These are phyloP conservation scores for Listronotus bonariensis DNA, from an alignment of 1,140 invertebrate species.

Conservation along the genomic window DNA sequence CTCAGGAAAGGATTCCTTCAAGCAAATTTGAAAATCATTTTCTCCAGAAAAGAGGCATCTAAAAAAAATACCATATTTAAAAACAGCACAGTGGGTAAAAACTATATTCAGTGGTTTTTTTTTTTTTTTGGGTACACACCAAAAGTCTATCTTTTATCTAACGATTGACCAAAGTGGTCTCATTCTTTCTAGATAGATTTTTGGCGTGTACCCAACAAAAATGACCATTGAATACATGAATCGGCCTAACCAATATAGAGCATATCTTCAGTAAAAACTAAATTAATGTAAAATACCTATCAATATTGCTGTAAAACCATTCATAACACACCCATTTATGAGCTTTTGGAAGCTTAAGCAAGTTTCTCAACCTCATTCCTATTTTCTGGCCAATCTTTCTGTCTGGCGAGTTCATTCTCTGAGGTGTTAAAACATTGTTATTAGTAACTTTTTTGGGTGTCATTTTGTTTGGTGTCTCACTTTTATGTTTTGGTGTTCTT, in stretches of 20 bases:
- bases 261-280: not conserved
- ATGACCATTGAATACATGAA: too few species aligned
- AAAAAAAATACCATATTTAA: not conserved
- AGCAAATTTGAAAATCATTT: constrained; percentile 95
- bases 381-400: constrained; percentile 84
- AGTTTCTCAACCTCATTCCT: constrained; percentile 87
- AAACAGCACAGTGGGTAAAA: too few species aligned
- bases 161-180: too few species aligned
- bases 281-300: constrained; percentile 62
- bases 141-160: too few species aligned
- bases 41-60: constrained; percentile 88
- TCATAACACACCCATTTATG: constrained; percentile 99
- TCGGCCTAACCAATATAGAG: too few species aligned
- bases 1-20: constrained; percentile 93
- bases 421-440: constrained; percentile 37
- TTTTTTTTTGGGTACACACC: too few species aligned
- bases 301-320: constrained; percentile 99
- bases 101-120: too few species aligned
- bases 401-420: constrained; percentile 65
- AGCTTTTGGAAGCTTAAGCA: constrained; percentile 97
- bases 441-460: constrained; percentile 56
- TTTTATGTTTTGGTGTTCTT: constrained; percentile 55
- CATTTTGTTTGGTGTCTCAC: constrained; percentile 40
- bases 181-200: too few species aligned
- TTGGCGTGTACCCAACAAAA: too few species aligned